These are phyloP conservation scores for Recurvirostra avosetta DNA, from an alignment of 2,113 vertebrate species.

Conservation along the genomic window DNA sequence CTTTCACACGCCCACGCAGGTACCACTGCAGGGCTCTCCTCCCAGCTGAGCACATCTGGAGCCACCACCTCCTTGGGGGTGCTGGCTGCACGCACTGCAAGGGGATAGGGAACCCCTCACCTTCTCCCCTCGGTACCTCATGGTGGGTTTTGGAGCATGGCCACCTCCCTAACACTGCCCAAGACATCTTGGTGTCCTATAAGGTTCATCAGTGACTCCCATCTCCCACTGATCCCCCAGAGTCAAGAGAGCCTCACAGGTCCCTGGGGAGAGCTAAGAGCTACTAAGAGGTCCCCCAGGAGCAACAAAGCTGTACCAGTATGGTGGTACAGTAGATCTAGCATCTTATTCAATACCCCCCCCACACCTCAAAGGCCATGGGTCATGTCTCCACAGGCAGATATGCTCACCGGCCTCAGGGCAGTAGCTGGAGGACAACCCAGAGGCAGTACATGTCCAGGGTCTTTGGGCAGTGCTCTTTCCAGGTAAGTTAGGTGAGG, in stretches of 20 bases:
- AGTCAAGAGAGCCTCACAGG: not conserved
- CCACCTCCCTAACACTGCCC: not conserved
- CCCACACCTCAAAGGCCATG: accelerated
- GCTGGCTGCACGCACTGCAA: no score
- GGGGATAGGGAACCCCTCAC: not conserved
- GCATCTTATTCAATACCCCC: not conserved
- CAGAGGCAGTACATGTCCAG: not conserved
- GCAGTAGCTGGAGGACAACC: not conserved
- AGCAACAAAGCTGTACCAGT: not conserved
- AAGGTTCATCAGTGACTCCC: no score
- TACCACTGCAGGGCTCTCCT: not conserved
- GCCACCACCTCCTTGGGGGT: not conserved
- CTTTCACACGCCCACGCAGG: not conserved
- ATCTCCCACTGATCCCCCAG: not conserved
- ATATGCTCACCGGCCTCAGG: accelerated
- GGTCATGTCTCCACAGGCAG: not conserved
- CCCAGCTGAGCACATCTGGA: not conserved
- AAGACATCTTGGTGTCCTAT: not conserved
- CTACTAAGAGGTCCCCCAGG: not conserved
- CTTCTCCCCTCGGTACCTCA: not conserved
- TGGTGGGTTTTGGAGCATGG: not conserved
- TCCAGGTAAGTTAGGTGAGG: not conserved
- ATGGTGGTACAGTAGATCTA: no score
- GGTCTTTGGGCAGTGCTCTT: not conserved
- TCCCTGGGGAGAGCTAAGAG: not conserved